Evolutionary conservation across 2,113 vertebrate species (phyloP), one percentile per base, ranked within the genome.

Genomic region (Stictonetta naevosa): DNA sequence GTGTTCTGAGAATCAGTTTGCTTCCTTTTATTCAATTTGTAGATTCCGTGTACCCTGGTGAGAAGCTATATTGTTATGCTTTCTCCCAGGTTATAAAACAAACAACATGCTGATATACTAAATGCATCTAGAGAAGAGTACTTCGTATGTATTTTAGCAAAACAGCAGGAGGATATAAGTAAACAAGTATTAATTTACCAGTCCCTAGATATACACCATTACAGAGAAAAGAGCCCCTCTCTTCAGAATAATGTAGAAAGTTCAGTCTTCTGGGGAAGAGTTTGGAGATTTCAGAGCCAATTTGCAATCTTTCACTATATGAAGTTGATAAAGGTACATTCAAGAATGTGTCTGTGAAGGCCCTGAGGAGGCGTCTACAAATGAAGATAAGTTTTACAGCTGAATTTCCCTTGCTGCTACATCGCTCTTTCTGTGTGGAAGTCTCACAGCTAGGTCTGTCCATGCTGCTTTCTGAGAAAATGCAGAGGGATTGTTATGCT

Each of bases 111-210:
- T 95, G 93, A 94, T 92, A 82, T 33, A 67, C 94, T 96, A 96
- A 97, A 96, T 97, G 94, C 87, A 93, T 94, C 89, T 76, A 40
- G 72, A 95, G 96, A 81, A 73, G 83, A 95, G 91, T 58, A 53
- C 79, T 97, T 95, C 76, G 73, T 83, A 86, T 88, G 95, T 59
- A 36, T 88, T 92, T 96, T 81, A 93, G 82, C 86, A 76, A 85
- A 93, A 81, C 95, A 96, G 96, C 87, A 84, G 95, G 96, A 92
- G 83, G 91, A 91, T 92, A 83, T 94, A 93, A 95, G 96, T 95
- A 97, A 97, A 96, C 94, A 97, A 96, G 94, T 93, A 95, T 97
- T 97, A 96, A 97, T 97, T 97, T 97, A 94, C 79, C 8, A 11
- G 86, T 93, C 89, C 85, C 91, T 77, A 85, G 88, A 77, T 66